Evolutionary conservation across 1,140 invertebrate species (phyloP).

Genomic region (Brachionus calyciflorus): DNA sequence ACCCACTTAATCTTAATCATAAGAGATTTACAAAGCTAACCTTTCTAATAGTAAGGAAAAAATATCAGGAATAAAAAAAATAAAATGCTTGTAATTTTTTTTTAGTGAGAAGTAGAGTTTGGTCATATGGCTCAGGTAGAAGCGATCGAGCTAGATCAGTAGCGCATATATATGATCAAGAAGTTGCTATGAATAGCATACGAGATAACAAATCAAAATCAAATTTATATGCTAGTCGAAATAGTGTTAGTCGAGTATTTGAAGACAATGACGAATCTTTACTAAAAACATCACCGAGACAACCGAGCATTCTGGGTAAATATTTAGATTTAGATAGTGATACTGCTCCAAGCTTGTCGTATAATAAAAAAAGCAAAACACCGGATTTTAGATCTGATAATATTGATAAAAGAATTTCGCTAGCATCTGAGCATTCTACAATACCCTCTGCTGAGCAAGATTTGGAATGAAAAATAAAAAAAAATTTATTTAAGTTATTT

Average conservation of each 20-base stretch:
- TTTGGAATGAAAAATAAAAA: slow-evolving; percentile 7
- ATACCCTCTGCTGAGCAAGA: slow-evolving; percentile 12
- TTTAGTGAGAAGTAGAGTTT: slow-evolving; percentile 21
- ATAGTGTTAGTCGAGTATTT: slow-evolving; percentile 15
- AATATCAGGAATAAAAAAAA: too few species aligned
- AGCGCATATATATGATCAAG: slow-evolving; percentile 36
- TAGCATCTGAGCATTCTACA: not conserved
- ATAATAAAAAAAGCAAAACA: slow-evolving; percentile 27
- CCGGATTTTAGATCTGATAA: slow-evolving; percentile 8
- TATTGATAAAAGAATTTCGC: slow-evolving; percentile 23
- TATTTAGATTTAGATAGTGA: not conserved
- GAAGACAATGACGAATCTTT: slow-evolving; percentile 4
- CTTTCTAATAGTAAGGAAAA: too few species aligned
- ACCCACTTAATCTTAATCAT: too few species aligned
- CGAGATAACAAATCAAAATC: slow-evolving; percentile 29
- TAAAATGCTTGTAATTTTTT: not conserved
- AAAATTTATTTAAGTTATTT: too few species aligned
- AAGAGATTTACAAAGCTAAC: too few species aligned
- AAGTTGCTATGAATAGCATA: slow-evolving; percentile 21
- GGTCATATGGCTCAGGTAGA: slow-evolving; percentile 35
- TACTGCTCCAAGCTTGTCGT: slow-evolving; percentile 1
- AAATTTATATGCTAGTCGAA: slow-evolving; percentile 35
- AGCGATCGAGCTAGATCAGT: slow-evolving; percentile 31
- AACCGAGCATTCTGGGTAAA: not conserved
- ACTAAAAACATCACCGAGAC: not conserved